phyloP scores from a whole-genome alignment of 2,888 invertebrate genomes.

The Idaea biselata region DNA sequence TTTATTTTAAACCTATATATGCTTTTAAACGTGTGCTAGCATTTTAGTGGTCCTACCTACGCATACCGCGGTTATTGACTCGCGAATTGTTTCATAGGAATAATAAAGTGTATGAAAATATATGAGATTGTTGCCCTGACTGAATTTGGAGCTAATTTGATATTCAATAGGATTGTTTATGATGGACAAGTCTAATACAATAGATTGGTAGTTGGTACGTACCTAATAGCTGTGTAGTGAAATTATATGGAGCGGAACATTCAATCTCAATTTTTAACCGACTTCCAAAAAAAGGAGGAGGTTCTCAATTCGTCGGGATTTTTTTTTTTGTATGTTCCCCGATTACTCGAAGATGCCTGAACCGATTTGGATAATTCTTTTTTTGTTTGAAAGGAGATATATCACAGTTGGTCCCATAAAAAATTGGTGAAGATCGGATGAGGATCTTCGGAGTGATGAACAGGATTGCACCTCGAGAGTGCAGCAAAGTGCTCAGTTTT shows the following conservation, averaged over 20 bases:
- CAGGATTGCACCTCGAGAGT: too few species aligned
- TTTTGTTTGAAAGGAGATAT: too few species aligned
- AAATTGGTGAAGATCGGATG: too few species aligned
- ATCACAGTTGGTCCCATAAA: too few species aligned
- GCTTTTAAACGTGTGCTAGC: conserved; percentile 19
- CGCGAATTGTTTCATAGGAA: conserved; percentile 9
- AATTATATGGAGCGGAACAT: not conserved
- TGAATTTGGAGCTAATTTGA: conserved; percentile 18
- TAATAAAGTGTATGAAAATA: conserved; percentile 14
- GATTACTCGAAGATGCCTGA: too few species aligned
- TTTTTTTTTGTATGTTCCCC: too few species aligned
- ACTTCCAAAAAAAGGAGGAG: too few species aligned
- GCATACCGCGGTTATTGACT: conserved; percentile 55
- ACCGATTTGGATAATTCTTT: too few species aligned
- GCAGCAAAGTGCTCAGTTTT: too few species aligned
- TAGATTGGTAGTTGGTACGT: not conserved
- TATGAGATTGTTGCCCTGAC: conserved; percentile 37
- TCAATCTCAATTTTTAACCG: too few species aligned
- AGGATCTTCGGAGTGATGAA: too few species aligned
- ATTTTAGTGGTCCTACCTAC: conserved; percentile 52
- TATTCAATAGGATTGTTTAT: conserved; percentile 26
- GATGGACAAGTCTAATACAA: conserved; percentile 7
- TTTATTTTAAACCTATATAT: not conserved
- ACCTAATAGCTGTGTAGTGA: not conserved
- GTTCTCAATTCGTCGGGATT: too few species aligned